Conservation (phyloP, 2,113 vertebrate genomes). For the Cyanoderma ruficeps region DNA sequence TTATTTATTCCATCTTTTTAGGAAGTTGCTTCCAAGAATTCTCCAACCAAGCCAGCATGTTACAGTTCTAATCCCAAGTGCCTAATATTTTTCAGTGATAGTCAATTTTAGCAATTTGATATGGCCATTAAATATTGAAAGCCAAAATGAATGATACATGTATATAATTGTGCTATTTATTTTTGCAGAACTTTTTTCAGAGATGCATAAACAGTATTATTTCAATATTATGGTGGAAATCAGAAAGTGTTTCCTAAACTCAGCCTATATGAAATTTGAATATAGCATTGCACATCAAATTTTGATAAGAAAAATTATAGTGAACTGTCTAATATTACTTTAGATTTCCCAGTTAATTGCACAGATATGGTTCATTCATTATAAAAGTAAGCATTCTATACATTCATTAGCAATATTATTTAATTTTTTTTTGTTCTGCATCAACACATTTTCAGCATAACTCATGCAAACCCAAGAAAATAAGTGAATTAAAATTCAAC, state of each 20-base stretch:
- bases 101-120: conserved; percentile 65
- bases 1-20: conserved; percentile 18
- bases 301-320: conserved; percentile 24
- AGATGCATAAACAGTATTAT: conserved; percentile 24
- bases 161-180: conserved; percentile 52
- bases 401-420: neutral
- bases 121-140: conserved; percentile 61
- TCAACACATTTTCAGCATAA: neutral
- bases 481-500: conserved; percentile 15
- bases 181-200: conserved; percentile 52
- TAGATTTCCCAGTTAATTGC: neutral
- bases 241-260: neutral
- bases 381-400: neutral
- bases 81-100: conserved; percentile 48
- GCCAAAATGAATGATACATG: conserved; percentile 30
- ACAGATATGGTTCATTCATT: neutral
- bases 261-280: conserved; percentile 10
- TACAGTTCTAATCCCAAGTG: conserved; percentile 43
- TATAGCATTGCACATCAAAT: neutral
- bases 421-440: neutral
- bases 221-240: conserved; percentile 46
- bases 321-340: neutral
- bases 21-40: conserved; percentile 55
- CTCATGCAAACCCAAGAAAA: neutral
- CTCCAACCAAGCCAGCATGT: neutral